Conservation (phyloP, 1,140 invertebrate genomes). For the Rhizoglyphus robini region DNA sequence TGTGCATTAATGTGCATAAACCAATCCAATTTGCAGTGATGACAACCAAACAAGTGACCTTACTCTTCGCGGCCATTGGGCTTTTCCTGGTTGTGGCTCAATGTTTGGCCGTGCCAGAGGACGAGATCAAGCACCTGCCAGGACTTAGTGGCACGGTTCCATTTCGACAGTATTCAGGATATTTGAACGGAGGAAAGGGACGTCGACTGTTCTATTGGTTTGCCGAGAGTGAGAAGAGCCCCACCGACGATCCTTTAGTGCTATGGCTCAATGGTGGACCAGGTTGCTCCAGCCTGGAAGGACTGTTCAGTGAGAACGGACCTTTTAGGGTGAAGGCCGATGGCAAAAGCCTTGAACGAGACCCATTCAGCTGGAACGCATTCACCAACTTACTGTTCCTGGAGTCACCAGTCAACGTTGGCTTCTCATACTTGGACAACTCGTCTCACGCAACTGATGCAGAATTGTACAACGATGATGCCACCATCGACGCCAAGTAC, state of each 20-base stretch:
- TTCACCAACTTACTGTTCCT: conserved; percentile 59
- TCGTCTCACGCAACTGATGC: conserved; percentile 25
- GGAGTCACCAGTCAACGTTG: conserved; percentile 43
- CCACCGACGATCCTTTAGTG: conserved; percentile 38
- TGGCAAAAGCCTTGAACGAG: conserved; percentile 34
- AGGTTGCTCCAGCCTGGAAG: conserved; percentile 40
- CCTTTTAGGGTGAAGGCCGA: conserved; percentile 37
- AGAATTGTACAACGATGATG: conserved; percentile 38
- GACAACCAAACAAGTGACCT: no score
- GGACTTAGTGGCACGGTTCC: conserved; percentile 24
- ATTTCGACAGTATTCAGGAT: conserved; percentile 31
- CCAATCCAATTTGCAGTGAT: no score
- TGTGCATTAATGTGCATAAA: no score
- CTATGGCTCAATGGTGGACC: conserved; percentile 46
- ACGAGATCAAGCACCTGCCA: conserved; percentile 24
- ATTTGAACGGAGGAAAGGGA: conserved; percentile 28
- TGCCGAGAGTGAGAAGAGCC: conserved; percentile 37
- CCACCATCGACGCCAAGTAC: conserved; percentile 35
- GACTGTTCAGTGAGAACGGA: conserved; percentile 40
- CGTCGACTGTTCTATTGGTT: conserved; percentile 34
- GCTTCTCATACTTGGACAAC: conserved; percentile 42
- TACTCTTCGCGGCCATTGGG: no score
- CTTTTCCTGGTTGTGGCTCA: not conserved
- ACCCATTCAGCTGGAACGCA: conserved; percentile 40
- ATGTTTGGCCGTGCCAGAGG: not conserved